A percentile compares a stretch with the other conserved stretches of the same genome.
phyloP scores from a whole-genome alignment of 2,797 vertebrate species.

The Onychomys torridus region DNA sequence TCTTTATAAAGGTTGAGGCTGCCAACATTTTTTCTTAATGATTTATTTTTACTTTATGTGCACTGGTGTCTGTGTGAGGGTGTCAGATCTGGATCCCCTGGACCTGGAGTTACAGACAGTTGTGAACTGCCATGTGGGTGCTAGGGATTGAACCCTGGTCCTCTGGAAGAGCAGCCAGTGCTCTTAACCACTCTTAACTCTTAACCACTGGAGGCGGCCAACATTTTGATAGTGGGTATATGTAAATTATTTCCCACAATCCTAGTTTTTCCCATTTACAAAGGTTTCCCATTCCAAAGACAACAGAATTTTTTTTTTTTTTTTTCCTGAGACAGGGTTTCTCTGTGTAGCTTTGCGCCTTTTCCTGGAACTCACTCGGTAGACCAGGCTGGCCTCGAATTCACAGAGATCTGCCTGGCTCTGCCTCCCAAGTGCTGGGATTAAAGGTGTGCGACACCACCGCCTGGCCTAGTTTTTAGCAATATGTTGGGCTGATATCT shows the following conservation, averaged over 20 bases:
- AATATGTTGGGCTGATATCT: background rate
- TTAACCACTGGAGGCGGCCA: background rate
- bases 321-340: no score
- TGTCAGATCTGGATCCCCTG: background rate
- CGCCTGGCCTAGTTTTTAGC: background rate
- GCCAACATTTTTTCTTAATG: background rate
- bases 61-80: background rate
- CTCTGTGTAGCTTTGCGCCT: no score
- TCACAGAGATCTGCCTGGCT: no score
- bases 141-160: background rate
- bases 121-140: background rate
- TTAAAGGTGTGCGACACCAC: no score
- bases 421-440: no score
- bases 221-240: background rate
- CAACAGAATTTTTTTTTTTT: no score
- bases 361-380: no score
- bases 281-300: background rate
- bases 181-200: background rate
- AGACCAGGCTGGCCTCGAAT: no score
- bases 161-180: background rate
- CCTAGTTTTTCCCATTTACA: background rate
- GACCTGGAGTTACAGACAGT: background rate
- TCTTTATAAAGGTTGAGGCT: background rate
- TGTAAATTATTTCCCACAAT: background rate
- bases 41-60: background rate